These are phyloP conservation scores for Aplysia californica DNA, from an alignment of 1,140 invertebrate genomes.

Conservation along the genomic window DNA sequence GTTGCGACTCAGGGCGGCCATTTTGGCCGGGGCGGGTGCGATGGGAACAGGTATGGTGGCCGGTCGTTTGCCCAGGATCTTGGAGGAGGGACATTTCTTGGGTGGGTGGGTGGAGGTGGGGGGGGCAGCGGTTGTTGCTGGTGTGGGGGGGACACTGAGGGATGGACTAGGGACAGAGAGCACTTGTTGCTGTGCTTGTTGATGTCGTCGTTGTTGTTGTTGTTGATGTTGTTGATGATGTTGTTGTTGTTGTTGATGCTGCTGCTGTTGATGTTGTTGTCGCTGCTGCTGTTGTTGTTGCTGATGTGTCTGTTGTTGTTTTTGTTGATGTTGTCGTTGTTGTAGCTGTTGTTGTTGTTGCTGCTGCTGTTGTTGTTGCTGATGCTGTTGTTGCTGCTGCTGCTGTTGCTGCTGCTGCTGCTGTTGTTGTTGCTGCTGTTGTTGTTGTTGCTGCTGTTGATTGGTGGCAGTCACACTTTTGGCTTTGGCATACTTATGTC, in stretches of 20 bases:
- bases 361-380: too few species aligned
- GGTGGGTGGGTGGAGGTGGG: neutral
- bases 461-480: too few species aligned
- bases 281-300: too few species aligned
- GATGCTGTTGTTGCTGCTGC: too few species aligned
- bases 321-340: too few species aligned
- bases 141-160: neutral
- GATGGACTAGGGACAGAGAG: neutral
- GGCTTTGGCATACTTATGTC: too few species aligned
- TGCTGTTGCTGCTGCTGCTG: neutral
- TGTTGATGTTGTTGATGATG: neutral
- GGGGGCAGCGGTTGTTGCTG: neutral
- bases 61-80: constrained; percentile 15
- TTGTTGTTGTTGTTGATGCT: neutral
- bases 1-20: neutral
- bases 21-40: constrained; percentile 21
- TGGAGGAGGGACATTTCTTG: too few species aligned
- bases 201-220: neutral
- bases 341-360: too few species aligned
- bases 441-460: neutral
- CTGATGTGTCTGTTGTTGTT: too few species aligned
- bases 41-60: constrained; percentile 8
- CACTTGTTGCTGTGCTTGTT: neutral
- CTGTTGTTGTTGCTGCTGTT: neutral
- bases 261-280: too few species aligned